Conservation (phyloP, 2,113 vertebrate genomes). For the Pleuronectes platessa region DNA sequence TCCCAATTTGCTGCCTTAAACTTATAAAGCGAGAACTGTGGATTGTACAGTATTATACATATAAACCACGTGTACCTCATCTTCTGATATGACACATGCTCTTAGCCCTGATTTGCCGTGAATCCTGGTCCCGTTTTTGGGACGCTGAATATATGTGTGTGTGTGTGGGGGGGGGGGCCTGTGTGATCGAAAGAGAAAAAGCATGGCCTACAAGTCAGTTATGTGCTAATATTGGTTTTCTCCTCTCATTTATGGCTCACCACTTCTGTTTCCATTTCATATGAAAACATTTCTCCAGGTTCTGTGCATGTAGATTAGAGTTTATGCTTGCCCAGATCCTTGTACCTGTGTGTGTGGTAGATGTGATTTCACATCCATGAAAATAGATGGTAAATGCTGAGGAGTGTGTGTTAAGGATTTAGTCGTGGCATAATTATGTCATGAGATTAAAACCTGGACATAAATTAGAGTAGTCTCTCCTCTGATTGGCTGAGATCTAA, state of each 20-base stretch:
- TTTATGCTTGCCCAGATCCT: neutral
- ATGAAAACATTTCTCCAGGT: conserved; percentile 14
- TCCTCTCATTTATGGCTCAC: neutral
- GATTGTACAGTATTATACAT: no score
- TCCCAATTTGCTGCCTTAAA: conserved; percentile 12
- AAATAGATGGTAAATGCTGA: conserved; percentile 33
- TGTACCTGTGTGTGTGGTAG: neutral
- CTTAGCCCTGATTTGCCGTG: conserved; percentile 25
- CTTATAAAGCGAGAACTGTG: conserved; percentile 4
- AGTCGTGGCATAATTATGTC: conserved; percentile 10
- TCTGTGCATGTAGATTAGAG: neutral
- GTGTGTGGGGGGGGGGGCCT: neutral
- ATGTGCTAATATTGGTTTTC: conserved; percentile 36
- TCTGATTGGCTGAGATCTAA: conserved; percentile 37
- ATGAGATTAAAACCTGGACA: conserved; percentile 14
- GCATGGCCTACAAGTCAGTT: no score
- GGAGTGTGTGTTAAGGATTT: neutral
- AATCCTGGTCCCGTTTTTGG: neutral
- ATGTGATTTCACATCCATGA: conserved; percentile 37
- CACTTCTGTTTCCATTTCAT: conserved; percentile 24
- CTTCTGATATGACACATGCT: conserved; percentile 17
- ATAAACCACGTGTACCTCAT: conserved; percentile 2
- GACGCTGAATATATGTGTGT: conserved; percentile 7
- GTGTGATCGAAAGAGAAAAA: neutral
- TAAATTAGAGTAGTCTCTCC: neutral